Conservation (phyloP, 1,140 invertebrate genomes). For the Elymnias hypermnestra region DNA sequence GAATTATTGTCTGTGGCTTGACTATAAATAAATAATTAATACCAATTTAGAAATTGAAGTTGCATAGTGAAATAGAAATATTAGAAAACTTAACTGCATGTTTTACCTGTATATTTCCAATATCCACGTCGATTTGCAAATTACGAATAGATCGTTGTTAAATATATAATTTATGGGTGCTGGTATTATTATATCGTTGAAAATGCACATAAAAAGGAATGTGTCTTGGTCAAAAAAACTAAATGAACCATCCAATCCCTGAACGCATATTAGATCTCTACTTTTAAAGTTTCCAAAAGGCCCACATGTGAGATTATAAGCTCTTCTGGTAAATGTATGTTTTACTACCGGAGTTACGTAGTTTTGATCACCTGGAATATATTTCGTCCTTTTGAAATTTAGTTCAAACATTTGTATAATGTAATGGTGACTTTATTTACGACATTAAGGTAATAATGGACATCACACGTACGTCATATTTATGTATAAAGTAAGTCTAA, state of each 20-base stretch:
- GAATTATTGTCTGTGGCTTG: no score
- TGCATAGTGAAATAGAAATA: no score
- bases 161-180: slow-evolving; percentile 85
- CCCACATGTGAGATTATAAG: slow-evolving; percentile 83
- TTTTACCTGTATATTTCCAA: slow-evolving; percentile 88
- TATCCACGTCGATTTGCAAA: slow-evolving; percentile 83
- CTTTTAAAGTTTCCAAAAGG: slow-evolving; percentile 87
- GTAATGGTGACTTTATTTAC: no score
- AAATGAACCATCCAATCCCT: slow-evolving; percentile 89
- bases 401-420: no score
- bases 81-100: no score
- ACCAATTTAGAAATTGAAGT: no score
- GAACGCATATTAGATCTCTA: slow-evolving; percentile 90
- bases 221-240: slow-evolving; percentile 93
- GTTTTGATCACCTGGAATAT: slow-evolving; percentile 80
- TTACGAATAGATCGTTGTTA: slow-evolving; percentile 89
- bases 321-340: slow-evolving; percentile 80
- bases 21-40: no score
- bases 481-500: no score
- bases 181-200: slow-evolving; percentile 87
- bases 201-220: slow-evolving; percentile 84
- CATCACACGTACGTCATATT: no score
- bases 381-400: no score
- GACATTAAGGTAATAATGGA: no score
- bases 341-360: slow-evolving; percentile 79